phyloP scores from a whole-genome alignment of 2,113 vertebrate genomes.

The Panthera tigris region DNA sequence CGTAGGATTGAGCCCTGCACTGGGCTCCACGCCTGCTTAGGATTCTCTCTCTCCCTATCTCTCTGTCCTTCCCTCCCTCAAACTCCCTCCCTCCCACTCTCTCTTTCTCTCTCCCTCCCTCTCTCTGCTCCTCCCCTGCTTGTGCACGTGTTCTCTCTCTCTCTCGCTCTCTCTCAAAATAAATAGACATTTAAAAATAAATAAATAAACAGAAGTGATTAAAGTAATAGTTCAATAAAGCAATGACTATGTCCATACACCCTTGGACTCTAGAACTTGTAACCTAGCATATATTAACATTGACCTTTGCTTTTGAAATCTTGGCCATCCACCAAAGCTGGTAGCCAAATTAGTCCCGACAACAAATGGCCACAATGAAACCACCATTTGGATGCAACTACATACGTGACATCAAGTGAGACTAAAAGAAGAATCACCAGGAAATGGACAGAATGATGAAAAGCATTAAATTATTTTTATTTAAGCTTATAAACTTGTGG shows the following conservation, averaged over 20 bases:
- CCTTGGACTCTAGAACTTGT: not conserved
- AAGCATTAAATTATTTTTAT: not conserved
- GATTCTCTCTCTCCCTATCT: no score
- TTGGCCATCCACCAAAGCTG: not conserved
- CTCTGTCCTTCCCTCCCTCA: no score
- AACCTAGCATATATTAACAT: not conserved
- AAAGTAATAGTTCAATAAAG: not conserved
- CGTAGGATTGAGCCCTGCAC: no score
- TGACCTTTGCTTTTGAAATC: not conserved
- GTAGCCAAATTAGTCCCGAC: not conserved
- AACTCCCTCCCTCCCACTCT: no score
- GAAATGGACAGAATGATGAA: not conserved
- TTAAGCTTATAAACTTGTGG: not conserved
- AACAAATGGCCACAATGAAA: not conserved
- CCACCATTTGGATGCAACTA: not conserved
- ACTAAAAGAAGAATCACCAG: not conserved
- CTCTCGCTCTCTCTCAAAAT: no score
- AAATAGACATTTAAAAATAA: not conserved
- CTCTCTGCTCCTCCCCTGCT: no score
- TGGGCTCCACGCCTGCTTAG: no score
- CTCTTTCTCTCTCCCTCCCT: no score
- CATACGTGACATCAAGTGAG: not conserved
- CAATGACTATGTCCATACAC: not conserved
- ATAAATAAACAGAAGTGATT: not conserved
- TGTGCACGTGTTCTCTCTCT: no score